Evolutionary conservation across 2,113 vertebrate species (phyloP), one percentile per base, ranked within the genome.

Genomic region (Lampris megalopsis): DNA sequence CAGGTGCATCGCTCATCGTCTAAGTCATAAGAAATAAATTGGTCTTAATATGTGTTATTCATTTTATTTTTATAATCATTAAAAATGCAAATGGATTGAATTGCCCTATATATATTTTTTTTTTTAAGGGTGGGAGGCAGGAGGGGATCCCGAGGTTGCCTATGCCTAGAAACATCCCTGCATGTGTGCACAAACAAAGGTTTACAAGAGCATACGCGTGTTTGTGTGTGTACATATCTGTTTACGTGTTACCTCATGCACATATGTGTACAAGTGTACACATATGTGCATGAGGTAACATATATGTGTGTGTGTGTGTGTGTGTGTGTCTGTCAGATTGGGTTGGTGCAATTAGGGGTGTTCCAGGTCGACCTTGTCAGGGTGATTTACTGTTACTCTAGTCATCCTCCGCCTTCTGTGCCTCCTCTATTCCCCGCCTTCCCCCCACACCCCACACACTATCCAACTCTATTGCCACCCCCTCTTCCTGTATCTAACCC

Each of bases 361-460:
- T 84, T 81, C 64, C 71, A 67, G 47, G 67, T 84, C 5, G 42
- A 78, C 68, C 54, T 77, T 84, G 68, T 83, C 82, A 78, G 65
- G 71, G 80, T 85, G 82, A 85, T 85, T 77, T 80, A 83, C 80
- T 77, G 53, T 59, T 40, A 38, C 50, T 64, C 73, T 80, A 52
- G 61, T 73, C 45, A 47, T 70, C 0, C 24, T 24, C 13, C 71
- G 1, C 38, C 35, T 71, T 58, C 11, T 71, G 40, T n/a, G 52
- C 13, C 36, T 52, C 8, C 49, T 13, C 40, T 54, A 24, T 24
- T 73, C 54, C 58, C 11, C 8, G 5, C 11, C 49, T 10, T 50
- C 49, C 11, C 10, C 49, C 7, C 49, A 50, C 10, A 50, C 3
- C 11, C 49, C 49, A 1, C 49, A 24, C 24, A 24, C 24, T 24